These are phyloP conservation scores for Carcharodon carcharias DNA, from an alignment of 2,797 vertebrate genomes.

Conservation along the genomic window DNA sequence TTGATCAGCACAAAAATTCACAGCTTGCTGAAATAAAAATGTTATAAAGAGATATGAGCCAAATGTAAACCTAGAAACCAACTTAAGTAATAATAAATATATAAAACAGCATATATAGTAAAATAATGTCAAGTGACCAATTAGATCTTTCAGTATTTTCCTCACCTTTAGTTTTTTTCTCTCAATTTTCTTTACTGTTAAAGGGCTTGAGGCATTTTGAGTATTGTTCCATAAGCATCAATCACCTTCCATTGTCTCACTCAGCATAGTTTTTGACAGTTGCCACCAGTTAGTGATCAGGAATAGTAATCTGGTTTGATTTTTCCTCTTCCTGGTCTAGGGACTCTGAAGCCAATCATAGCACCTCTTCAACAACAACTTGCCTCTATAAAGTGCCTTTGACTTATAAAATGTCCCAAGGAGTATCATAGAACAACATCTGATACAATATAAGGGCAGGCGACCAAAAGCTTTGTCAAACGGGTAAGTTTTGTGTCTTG, in stretches of 20 bases:
- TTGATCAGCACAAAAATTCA: background rate
- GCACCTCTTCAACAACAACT: background rate
- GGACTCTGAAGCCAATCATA: background rate
- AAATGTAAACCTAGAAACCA: background rate
- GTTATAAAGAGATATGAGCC: background rate
- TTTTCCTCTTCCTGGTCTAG: background rate
- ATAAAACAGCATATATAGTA: background rate
- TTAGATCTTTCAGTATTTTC: background rate
- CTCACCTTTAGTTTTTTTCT: background rate
- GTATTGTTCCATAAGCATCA: background rate
- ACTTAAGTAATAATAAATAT: background rate
- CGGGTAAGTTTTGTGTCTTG: background rate
- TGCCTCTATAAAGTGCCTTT: background rate
- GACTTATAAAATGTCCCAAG: background rate
- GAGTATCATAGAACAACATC: background rate
- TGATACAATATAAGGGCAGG: background rate
- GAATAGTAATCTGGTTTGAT: background rate
- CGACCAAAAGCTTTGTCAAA: background rate
- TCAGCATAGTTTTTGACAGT: background rate
- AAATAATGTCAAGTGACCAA: background rate
- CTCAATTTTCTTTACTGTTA: background rate
- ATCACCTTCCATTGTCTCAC: background rate
- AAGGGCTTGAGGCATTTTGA: background rate
- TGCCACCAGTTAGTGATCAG: background rate
- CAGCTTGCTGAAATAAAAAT: background rate